Conservation (phyloP, 2,888 invertebrate genomes). For the Papilio elwesi region DNA sequence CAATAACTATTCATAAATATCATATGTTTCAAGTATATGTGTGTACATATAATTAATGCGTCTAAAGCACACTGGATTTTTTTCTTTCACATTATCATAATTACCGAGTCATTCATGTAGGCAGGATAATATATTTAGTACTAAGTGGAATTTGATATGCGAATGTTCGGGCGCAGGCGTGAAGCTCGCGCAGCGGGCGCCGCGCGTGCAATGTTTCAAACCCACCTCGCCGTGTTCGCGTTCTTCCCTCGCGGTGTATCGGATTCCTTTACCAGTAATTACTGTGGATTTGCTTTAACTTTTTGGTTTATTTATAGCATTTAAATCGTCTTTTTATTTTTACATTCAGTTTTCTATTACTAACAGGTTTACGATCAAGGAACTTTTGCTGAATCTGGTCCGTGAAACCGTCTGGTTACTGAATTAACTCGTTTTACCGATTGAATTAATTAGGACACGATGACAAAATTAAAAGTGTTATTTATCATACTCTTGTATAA, state of each 20-base stretch:
- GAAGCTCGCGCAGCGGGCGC: constrained; percentile 53
- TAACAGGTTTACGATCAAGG: too few species aligned
- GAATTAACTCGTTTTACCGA: too few species aligned
- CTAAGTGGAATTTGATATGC: constrained; percentile 44
- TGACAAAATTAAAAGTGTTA: too few species aligned
- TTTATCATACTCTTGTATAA: too few species aligned
- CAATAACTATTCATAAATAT: too few species aligned
- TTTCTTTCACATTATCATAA: constrained; percentile 22
- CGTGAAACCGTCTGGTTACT: too few species aligned
- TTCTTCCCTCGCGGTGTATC: constrained; percentile 62
- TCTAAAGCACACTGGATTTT: background rate
- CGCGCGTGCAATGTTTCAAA: constrained; percentile 61
- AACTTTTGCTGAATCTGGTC: too few species aligned
- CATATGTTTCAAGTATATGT: constrained; percentile 16
- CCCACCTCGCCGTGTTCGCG: constrained; percentile 57
- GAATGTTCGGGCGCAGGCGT: constrained; percentile 46
- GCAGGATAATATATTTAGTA: constrained; percentile 33
- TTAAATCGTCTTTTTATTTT: background rate
- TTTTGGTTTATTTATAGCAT: constrained; percentile 10
- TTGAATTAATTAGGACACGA: too few species aligned
- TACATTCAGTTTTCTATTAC: background rate
- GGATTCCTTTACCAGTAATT: constrained; percentile 53
- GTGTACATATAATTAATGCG: constrained; percentile 44
- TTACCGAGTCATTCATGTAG: constrained; percentile 42
- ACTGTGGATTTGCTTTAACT: constrained; percentile 24